phyloP scores from a whole-genome alignment of 2,888 invertebrate genomes.

The Ophraella communa region DNA sequence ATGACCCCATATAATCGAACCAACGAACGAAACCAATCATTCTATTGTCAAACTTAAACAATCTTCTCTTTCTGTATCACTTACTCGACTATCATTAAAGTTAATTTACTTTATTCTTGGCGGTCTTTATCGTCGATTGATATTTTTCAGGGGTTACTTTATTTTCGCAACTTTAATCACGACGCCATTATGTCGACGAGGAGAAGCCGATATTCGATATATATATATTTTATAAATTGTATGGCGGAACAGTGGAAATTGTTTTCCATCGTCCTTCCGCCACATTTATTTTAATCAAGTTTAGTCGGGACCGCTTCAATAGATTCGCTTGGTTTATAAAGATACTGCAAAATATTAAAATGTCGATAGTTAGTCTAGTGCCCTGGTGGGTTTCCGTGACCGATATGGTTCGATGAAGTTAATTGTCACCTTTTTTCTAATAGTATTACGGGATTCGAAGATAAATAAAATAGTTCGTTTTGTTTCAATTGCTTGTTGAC shows the following conservation, averaged over 20 bases:
- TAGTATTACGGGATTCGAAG: too few species aligned
- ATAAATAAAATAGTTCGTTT: too few species aligned
- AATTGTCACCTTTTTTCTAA: too few species aligned
- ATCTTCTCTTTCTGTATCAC: not conserved
- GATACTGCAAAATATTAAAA: not conserved
- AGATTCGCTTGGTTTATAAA: constrained; percentile 20
- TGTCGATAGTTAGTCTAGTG: not conserved
- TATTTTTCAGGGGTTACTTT: constrained; percentile 13
- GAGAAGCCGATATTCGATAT: constrained; percentile 5
- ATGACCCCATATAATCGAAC: too few species aligned
- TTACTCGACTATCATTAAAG: not conserved
- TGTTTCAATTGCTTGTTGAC: too few species aligned
- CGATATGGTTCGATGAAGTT: too few species aligned
- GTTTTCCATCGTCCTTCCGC: constrained; percentile 27
- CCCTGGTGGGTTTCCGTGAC: too few species aligned
- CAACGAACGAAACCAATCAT: too few species aligned
- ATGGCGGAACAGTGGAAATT: constrained; percentile 20
- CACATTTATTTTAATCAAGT: constrained; percentile 33
- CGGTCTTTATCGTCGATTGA: constrained; percentile 15
- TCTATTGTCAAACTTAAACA: not conserved
- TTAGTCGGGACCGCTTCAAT: constrained; percentile 10
- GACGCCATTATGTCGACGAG: constrained; percentile 16
- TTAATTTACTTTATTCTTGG: not conserved
- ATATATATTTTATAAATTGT: constrained; percentile 13
- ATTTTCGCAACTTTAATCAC: constrained; percentile 23